These are phyloP conservation scores for Antennarius maculatus DNA, from an alignment of 2,797 vertebrate genomes.

Conservation along the genomic window DNA sequence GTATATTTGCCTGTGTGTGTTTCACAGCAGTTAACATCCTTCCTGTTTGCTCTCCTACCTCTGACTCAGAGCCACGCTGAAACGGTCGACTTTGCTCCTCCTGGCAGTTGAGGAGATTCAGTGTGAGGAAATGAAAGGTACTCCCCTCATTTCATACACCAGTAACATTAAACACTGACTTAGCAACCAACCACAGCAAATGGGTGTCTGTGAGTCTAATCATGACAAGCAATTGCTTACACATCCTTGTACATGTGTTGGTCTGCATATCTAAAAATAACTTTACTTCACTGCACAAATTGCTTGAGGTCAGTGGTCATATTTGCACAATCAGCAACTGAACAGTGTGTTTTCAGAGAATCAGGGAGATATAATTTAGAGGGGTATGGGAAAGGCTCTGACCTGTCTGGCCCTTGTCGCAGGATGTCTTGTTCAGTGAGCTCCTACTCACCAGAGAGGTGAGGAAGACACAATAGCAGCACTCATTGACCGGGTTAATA, in stretches of 20 bases:
- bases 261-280: constrained; percentile 50
- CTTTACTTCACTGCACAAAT: constrained; percentile 52
- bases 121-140: constrained; percentile 76
- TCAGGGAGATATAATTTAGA: constrained; percentile 51
- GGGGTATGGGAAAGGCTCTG: constrained; percentile 45
- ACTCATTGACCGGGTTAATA: constrained; percentile 81
- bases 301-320: constrained; percentile 64
- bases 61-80: constrained; percentile 70
- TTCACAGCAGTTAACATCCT: constrained; percentile 72
- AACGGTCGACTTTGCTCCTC: constrained; percentile 57
- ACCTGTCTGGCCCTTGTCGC: constrained; percentile 69
- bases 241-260: constrained; percentile 15
- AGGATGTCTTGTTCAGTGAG: constrained; percentile 63
- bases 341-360: constrained; percentile 48
- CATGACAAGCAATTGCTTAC: constrained; percentile 20
- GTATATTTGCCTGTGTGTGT: constrained; percentile 31
- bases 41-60: constrained; percentile 78
- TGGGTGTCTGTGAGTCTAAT: constrained; percentile 9
- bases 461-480: constrained; percentile 73
- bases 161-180: constrained; percentile 76
- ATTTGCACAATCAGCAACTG: constrained; percentile 58
- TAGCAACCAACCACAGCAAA: constrained; percentile 62
- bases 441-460: constrained; percentile 62
- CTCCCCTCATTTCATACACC: constrained; percentile 78
- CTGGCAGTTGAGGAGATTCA: constrained; percentile 60